A percentile compares a stretch with the other conserved stretches of the same genome.
These are phyloP conservation scores for Candoia aspera DNA, from an alignment of 2,113 vertebrate genomes.

Conservation along the genomic window DNA sequence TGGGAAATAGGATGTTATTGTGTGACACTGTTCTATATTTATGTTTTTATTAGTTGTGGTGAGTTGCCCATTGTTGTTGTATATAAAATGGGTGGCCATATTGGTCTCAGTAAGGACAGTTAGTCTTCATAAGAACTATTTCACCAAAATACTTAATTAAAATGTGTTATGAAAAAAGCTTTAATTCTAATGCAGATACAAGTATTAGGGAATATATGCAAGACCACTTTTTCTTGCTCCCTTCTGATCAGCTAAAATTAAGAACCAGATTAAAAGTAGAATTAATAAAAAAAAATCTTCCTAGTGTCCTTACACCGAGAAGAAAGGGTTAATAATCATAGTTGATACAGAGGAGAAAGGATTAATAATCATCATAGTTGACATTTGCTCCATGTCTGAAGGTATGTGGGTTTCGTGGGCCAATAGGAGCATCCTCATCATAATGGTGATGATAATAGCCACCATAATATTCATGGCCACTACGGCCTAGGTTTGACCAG, in stretches of 20 bases:
- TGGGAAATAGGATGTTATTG: not conserved
- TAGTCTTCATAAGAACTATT: not conserved
- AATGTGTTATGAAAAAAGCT: slow-evolving; percentile 51
- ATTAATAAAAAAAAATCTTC: not conserved
- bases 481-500: slow-evolving; percentile 83
- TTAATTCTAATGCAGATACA: slow-evolving; percentile 61
- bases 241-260: not conserved
- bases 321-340: slow-evolving; percentile 79
- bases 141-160: slow-evolving; percentile 2
- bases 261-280: not conserved
- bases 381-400: slow-evolving; percentile 87
- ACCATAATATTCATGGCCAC: slow-evolving; percentile 79
- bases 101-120: slow-evolving; percentile 9
- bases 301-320: accelerated
- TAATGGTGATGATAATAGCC: slow-evolving; percentile 88
- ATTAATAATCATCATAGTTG: slow-evolving; percentile 91
- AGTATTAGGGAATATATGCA: slow-evolving; percentile 46
- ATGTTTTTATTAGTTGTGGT: not conserved
- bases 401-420: slow-evolving; percentile 72
- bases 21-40: not conserved
- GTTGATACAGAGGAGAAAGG: slow-evolving; percentile 73
- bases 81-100: not conserved
- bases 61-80: too few species aligned
- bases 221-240: not conserved
- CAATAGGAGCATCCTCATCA: slow-evolving; percentile 86